phyloP scores from a whole-genome alignment of 2,888 invertebrate genomes.

The Metalampra italica region DNA sequence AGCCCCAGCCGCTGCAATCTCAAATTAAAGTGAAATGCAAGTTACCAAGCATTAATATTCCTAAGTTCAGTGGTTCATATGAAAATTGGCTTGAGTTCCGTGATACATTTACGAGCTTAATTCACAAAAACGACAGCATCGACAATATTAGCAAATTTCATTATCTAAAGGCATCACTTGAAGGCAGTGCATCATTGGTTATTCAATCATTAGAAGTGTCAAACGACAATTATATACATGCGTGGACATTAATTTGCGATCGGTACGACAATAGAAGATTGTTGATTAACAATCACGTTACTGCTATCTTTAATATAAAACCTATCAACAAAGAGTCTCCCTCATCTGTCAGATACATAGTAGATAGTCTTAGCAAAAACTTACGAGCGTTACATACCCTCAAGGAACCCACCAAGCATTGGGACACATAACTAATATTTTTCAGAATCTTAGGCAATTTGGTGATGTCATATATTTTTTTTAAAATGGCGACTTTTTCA shows the following conservation, averaged over 20 bases:
- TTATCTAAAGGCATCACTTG: conserved; percentile 20
- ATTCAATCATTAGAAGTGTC: conserved; percentile 20
- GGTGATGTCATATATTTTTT: no score
- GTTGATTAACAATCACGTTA: conserved; percentile 20
- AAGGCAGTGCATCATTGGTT: conserved; percentile 18
- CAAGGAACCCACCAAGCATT: conserved; percentile 17
- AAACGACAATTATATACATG: conserved; percentile 15
- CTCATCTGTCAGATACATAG: conserved; percentile 16
- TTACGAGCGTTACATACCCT: conserved; percentile 17
- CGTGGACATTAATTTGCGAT: conserved; percentile 21
- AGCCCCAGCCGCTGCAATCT: neutral
- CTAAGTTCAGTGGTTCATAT: conserved; percentile 19
- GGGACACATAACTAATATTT: no score
- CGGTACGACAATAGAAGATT: conserved; percentile 21
- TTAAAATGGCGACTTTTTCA: no score
- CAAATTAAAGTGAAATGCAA: conserved; percentile 2
- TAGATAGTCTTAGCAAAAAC: conserved; percentile 23
- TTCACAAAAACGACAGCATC: conserved; percentile 20
- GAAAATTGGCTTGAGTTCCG: conserved; percentile 24
- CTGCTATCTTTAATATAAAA: conserved; percentile 19
- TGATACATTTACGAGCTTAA: conserved; percentile 20
- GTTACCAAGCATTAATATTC: conserved; percentile 23
- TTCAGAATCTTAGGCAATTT: no score
- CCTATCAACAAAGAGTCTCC: conserved; percentile 6
- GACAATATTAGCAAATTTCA: conserved; percentile 24